Evolutionary conservation across 2,113 vertebrate genomes (phyloP).

Genomic region (Spermophilus dauricus): DNA sequence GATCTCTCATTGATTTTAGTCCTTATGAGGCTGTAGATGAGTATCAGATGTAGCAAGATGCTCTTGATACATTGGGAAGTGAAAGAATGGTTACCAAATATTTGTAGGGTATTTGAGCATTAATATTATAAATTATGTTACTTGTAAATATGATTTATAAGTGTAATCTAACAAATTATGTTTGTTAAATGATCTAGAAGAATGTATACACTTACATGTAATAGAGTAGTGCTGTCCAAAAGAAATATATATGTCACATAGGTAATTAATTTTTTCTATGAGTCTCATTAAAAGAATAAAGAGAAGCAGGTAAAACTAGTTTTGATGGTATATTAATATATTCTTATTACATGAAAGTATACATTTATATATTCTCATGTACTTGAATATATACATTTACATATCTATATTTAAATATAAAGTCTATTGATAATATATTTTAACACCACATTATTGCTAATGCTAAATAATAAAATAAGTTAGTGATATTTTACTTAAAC

Average conservation of each 20-base stretch:
- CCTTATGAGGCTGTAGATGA: neutral
- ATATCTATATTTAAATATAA: slow-evolving; percentile 23
- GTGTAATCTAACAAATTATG: neutral
- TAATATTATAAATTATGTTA: neutral
- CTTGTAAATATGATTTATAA: neutral
- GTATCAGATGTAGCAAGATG: neutral
- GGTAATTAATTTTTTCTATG: neutral
- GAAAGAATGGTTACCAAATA: neutral
- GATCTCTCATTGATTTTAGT: slow-evolving; percentile 26
- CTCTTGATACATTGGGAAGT: neutral
- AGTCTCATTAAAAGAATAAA: neutral
- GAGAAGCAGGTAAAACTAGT: neutral
- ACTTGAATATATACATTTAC: neutral
- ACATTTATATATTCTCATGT: neutral
- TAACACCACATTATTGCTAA: slow-evolving; percentile 3
- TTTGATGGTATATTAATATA: neutral
- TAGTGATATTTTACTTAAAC: slow-evolving; percentile 4
- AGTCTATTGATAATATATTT: neutral
- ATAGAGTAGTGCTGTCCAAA: neutral
- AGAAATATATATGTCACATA: neutral
- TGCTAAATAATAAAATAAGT: neutral
- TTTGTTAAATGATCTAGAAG: neutral
- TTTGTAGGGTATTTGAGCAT: neutral
- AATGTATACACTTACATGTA: neutral
- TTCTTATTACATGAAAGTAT: slow-evolving; percentile 9